A percentile compares a stretch with the other conserved stretches of the same genome.
Conservation (phyloP, 2,888 invertebrate species). For the Oscheius sp. region DNA sequence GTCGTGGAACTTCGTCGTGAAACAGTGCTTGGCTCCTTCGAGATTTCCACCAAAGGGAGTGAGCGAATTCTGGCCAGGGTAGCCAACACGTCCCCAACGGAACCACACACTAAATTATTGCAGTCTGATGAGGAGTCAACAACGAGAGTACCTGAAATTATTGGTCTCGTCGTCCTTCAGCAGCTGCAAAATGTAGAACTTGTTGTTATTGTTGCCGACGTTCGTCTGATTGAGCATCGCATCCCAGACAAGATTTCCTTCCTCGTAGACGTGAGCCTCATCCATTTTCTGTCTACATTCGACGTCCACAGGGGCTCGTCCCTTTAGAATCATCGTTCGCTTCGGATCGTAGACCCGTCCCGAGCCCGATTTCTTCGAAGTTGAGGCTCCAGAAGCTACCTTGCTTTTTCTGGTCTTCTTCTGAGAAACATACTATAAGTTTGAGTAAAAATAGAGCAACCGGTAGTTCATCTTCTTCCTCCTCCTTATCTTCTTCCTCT, state of each 20-base stretch:
- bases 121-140: not conserved
- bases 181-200: slow-evolving; percentile 77
- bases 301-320: slow-evolving; percentile 75
- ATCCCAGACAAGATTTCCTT: slow-evolving; percentile 75
- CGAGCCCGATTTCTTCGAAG: not conserved
- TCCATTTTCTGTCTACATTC: slow-evolving; percentile 71
- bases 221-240: slow-evolving; percentile 78
- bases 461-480: slow-evolving; percentile 28
- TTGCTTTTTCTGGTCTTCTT: slow-evolving; percentile 9
- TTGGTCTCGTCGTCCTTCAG: slow-evolving; percentile 74
- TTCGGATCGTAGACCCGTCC: not conserved
- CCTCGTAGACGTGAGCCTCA: slow-evolving; percentile 74
- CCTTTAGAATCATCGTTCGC: slow-evolving; percentile 33
- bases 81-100: slow-evolving; percentile 77
- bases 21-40: slow-evolving; percentile 75
- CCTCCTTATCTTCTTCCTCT: slow-evolving; percentile 19
- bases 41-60: slow-evolving; percentile 74
- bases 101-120: slow-evolving; percentile 74
- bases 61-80: slow-evolving; percentile 75
- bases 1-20: slow-evolving; percentile 76
- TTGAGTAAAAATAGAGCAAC: not conserved
- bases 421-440: not conserved
- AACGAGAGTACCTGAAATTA: slow-evolving; percentile 65
- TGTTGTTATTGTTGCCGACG: slow-evolving; percentile 77
- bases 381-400: not conserved